Evolutionary conservation across 2,888 invertebrate genomes (phyloP).

Genomic region (Metopia argyrocephala): DNA sequence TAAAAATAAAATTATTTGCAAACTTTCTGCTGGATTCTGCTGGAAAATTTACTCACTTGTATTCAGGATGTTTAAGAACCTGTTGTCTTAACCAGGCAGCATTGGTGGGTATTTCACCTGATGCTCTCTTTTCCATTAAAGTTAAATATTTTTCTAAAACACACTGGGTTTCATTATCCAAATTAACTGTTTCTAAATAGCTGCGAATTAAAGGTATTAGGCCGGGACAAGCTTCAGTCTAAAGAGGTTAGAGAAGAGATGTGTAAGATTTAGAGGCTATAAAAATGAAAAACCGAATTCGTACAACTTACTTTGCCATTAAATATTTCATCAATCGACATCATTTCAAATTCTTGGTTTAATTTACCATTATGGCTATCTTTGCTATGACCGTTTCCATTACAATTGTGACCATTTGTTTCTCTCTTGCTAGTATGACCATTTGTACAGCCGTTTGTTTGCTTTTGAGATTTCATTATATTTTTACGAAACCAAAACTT

Average conservation of each 20-base stretch:
- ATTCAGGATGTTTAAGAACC: constrained; percentile 91
- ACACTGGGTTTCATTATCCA: constrained; percentile 98
- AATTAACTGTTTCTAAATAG: constrained; percentile 96
- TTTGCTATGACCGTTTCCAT: constrained; percentile 8
- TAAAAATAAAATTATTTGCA: constrained; percentile 61
- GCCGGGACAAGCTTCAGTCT: constrained; percentile 94
- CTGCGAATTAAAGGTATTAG: constrained; percentile 95
- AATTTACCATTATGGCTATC: constrained; percentile 63
- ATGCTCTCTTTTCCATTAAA: constrained; percentile 91
- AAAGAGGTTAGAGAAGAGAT: not conserved
- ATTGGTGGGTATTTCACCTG: constrained; percentile 94
- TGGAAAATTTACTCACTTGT: constrained; percentile 84
- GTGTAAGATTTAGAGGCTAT: no score
- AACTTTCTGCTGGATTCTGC: not conserved
- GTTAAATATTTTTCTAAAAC: constrained; percentile 97
- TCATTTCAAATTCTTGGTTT: constrained; percentile 82
- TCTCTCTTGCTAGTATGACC: not conserved
- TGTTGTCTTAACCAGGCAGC: constrained; percentile 97
- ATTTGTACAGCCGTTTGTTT: constrained; percentile 18
- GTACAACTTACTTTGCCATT: constrained; percentile 84
- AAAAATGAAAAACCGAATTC: not conserved
- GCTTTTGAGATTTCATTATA: constrained; percentile 79
- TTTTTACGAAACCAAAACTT: constrained; percentile 97
- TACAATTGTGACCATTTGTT: not conserved
- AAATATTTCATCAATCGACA: constrained; percentile 97